Conservation (phyloP, 2,113 vertebrate genomes). For the Polypterus senegalus region DNA sequence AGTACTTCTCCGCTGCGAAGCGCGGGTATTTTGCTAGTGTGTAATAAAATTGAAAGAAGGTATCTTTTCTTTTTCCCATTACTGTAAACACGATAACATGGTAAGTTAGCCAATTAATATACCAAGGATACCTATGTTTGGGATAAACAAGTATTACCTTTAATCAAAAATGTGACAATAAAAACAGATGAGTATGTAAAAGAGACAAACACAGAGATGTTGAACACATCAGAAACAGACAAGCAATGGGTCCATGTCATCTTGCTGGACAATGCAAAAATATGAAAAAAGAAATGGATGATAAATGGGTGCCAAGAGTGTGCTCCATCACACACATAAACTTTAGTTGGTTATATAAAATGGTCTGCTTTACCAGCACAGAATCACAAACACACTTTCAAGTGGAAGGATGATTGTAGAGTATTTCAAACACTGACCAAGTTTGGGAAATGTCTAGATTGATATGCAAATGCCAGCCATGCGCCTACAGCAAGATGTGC, state of each 20-base stretch:
- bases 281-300: conserved; percentile 10
- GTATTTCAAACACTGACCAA: conserved; percentile 10
- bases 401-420: conserved; percentile 6
- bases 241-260: conserved; percentile 13
- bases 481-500: conserved; percentile 10
- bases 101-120: too few relatives aligned
- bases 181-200: conserved; percentile 5
- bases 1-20: too few relatives aligned
- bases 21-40: too few relatives aligned
- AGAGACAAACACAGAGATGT: conserved; percentile 3
- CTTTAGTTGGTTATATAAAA: conserved; percentile 8
- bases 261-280: conserved; percentile 7
- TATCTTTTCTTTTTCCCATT: too few relatives aligned
- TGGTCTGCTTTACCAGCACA: conserved; percentile 16
- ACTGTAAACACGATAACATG: too few relatives aligned
- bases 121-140: too few relatives aligned
- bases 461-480: conserved; percentile 7
- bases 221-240: conserved; percentile 8
- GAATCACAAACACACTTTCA: conserved; percentile 11
- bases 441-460: conserved; percentile 5
- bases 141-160: too few relatives aligned
- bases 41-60: too few relatives aligned
- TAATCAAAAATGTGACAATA: too few relatives aligned
- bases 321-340: conserved; percentile 9
- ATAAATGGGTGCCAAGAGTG: conserved; percentile 10